These are phyloP conservation scores for Malurus melanocephalus DNA, from an alignment of 2,113 vertebrate genomes.

Conservation along the genomic window DNA sequence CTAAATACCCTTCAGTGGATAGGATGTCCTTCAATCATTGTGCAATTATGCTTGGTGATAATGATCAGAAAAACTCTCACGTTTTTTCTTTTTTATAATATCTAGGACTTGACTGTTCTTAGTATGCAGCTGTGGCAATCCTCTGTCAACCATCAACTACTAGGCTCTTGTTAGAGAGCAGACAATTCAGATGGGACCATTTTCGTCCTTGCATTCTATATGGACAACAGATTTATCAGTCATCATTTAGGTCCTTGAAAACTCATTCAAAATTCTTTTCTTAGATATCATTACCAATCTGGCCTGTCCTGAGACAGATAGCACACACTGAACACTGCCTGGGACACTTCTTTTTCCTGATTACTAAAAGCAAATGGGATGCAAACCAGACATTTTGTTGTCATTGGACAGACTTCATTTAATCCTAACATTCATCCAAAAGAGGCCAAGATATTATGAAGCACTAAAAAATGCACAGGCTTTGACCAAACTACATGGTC, in stretches of 20 bases:
- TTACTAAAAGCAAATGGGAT: neutral
- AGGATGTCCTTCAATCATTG: neutral
- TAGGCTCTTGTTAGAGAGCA: neutral
- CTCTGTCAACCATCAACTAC: neutral
- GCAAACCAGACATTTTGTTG: neutral
- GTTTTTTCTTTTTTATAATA: neutral
- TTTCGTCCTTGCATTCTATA: neutral
- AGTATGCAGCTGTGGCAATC: neutral
- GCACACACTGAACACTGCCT: neutral
- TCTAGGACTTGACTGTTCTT: neutral
- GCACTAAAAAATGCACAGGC: neutral
- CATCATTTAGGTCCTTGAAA: neutral
- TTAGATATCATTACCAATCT: neutral
- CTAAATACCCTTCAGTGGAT: neutral
- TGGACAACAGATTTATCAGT: neutral
- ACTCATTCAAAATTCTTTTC: neutral
- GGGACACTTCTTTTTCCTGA: neutral
- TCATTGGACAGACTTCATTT: neutral
- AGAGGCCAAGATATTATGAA: neutral
- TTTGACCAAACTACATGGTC: neutral
- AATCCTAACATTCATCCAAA: neutral
- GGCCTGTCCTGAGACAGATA: neutral
- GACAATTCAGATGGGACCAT: neutral
- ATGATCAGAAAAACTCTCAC: neutral
- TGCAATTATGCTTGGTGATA: neutral